These are phyloP conservation scores for Aldrovandia affinis DNA, from an alignment of 2,797 vertebrate genomes.

Conservation along the genomic window DNA sequence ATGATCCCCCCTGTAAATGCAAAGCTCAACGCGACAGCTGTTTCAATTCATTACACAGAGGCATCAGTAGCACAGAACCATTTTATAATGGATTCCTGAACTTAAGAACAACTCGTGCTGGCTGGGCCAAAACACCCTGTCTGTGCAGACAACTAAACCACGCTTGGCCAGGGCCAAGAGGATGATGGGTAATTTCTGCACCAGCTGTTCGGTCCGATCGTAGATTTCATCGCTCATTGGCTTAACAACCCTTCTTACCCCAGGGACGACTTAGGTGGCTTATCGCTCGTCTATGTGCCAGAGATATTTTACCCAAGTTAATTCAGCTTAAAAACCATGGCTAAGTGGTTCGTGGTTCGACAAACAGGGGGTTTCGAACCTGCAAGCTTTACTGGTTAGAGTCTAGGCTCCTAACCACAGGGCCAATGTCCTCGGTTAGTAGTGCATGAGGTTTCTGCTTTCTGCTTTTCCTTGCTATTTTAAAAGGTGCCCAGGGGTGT, in stretches of 20 bases:
- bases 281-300: background rate
- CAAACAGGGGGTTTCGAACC: background rate
- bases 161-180: background rate
- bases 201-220: conserved; percentile 7
- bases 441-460: background rate
- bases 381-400: background rate
- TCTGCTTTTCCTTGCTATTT: background rate
- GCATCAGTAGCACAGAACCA: background rate
- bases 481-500: no score
- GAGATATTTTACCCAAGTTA: background rate
- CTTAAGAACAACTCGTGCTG: background rate
- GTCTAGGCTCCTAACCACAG: background rate
- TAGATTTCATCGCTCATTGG: background rate
- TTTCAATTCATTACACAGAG: background rate
- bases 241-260: background rate
- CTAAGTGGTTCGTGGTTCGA: background rate
- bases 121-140: background rate
- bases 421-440: background rate
- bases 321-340: background rate
- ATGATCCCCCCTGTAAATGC: conserved; percentile 10
- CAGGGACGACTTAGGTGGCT: background rate
- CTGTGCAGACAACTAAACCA: background rate
- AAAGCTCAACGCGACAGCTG: conserved; percentile 8
- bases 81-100: conserved; percentile 3
- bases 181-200: conserved; percentile 19